phyloP scores from a whole-genome alignment of 2,888 invertebrate species.

The Drosophila peninsularis region DNA sequence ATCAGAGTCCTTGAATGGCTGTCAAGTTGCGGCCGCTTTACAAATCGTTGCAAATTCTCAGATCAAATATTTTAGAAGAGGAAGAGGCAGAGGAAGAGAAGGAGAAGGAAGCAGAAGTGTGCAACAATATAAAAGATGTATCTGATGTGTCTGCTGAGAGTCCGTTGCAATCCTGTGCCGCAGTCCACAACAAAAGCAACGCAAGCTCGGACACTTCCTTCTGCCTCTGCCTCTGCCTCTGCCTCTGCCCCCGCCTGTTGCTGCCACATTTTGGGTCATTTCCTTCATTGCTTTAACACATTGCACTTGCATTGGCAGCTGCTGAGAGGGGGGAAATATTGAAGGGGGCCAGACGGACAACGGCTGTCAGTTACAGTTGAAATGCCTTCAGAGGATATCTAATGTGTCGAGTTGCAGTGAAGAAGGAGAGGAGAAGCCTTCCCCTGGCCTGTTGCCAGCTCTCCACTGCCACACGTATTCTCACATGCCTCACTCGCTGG shows the following conservation, averaged over 20 bases:
- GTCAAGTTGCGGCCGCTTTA: slow-evolving; percentile 54
- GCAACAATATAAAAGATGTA: slow-evolving; percentile 51
- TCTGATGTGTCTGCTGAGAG: slow-evolving; percentile 25
- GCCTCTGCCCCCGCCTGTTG: slow-evolving; percentile 34
- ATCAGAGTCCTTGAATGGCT: slow-evolving; percentile 49
- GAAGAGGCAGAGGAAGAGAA: neutral
- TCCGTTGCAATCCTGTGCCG: slow-evolving; percentile 32
- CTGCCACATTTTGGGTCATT: slow-evolving; percentile 59
- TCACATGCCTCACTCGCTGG: slow-evolving; percentile 45
- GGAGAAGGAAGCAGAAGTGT: slow-evolving; percentile 16
- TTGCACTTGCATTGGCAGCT: slow-evolving; percentile 41
- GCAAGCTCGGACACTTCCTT: slow-evolving; percentile 21
- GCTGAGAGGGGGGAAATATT: slow-evolving; percentile 1
- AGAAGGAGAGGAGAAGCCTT: neutral
- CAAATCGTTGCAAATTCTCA: slow-evolving; percentile 58
- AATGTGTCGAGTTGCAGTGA: slow-evolving; percentile 1
- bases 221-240: slow-evolving; percentile 6
- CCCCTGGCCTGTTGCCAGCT: slow-evolving; percentile 37
- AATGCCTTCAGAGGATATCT: slow-evolving; percentile 47
- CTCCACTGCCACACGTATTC: slow-evolving; percentile 58
- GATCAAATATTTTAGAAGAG: slow-evolving; percentile 49
- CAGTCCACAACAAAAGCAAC: slow-evolving; percentile 45
- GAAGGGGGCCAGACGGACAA: neutral
- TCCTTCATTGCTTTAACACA: slow-evolving; percentile 32
- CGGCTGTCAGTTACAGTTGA: slow-evolving; percentile 39